These are phyloP conservation scores for Oncopodura yosiiana DNA, from an alignment of 1,140 invertebrate species.

Conservation along the genomic window DNA sequence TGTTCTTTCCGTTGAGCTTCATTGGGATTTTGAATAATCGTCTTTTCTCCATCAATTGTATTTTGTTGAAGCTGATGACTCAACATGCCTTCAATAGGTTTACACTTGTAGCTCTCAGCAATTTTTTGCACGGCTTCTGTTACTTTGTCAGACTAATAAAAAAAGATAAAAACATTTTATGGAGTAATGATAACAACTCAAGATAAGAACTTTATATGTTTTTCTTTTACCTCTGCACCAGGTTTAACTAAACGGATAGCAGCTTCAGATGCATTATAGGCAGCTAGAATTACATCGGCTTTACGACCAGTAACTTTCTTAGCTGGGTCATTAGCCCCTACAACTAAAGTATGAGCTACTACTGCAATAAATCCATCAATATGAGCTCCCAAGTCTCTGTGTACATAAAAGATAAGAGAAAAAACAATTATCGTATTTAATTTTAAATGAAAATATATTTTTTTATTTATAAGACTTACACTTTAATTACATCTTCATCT, in stretches of 20 bases:
- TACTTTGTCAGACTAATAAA: slow-evolving; percentile 72
- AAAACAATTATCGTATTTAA: background rate
- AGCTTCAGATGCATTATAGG: slow-evolving; percentile 87
- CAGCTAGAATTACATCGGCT: slow-evolving; percentile 91
- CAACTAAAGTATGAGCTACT: slow-evolving; percentile 87
- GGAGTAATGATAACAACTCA: background rate
- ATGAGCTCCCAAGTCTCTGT: slow-evolving; percentile 91
- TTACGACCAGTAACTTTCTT: slow-evolving; percentile 70
- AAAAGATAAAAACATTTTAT: slow-evolving; percentile 17
- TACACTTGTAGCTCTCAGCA: slow-evolving; percentile 84
- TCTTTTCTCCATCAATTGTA: slow-evolving; percentile 97
- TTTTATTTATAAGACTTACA: slow-evolving; percentile 57
- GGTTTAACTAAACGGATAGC: slow-evolving; percentile 84
- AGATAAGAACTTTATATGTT: background rate
- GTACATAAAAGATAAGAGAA: slow-evolving; percentile 38
- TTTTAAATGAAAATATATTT: background rate
- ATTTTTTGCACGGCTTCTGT: slow-evolving; percentile 91
- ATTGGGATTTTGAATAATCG: slow-evolving; percentile 95
- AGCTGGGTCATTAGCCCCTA: slow-evolving; percentile 58
- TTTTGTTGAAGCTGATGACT: slow-evolving; percentile 95
- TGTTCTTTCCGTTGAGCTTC: slow-evolving; percentile 96
- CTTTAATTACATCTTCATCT: slow-evolving; percentile 93
- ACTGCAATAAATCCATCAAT: slow-evolving; percentile 98
- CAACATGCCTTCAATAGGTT: slow-evolving; percentile 97
- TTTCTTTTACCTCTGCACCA: slow-evolving; percentile 64